Conservation (phyloP, 2,113 vertebrate genomes). For the Brachionichthys hirsutus region DNA sequence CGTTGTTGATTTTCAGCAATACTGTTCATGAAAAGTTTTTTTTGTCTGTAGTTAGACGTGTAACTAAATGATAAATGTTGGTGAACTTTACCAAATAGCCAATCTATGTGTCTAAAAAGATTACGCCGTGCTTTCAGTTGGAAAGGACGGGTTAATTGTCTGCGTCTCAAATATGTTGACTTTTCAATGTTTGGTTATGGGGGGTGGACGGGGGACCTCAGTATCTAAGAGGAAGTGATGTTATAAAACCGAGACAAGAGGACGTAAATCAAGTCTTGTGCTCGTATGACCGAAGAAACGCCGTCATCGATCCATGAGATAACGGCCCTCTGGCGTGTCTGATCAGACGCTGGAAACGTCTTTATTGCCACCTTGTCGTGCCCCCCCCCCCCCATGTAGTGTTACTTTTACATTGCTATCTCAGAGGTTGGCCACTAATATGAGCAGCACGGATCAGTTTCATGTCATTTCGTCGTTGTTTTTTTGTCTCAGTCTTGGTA, state of each 20-base stretch:
- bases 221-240: no score
- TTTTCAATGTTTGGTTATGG: no score
- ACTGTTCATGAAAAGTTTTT: conserved; percentile 30
- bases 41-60: not conserved
- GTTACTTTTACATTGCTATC: not conserved
- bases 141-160: no score
- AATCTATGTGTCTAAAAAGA: no score
- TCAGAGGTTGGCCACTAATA: not conserved
- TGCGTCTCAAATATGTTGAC: no score
- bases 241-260: no score
- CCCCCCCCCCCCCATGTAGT: no score
- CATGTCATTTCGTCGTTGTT: not conserved
- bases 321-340: conserved; percentile 29
- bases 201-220: no score
- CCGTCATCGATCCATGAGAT: conserved; percentile 41
- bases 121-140: no score
- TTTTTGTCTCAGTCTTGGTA: conserved; percentile 11
- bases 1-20: conserved; percentile 44
- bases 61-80: no score
- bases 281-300: conserved; percentile 38
- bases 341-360: conserved; percentile 41
- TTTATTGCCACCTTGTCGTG: conserved; percentile 25
- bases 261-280: conserved; percentile 9
- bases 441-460: not conserved
- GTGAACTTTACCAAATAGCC: no score